Evolutionary conservation across 2,113 vertebrate genomes (phyloP).

Genomic region (Azemiops feae): DNA sequence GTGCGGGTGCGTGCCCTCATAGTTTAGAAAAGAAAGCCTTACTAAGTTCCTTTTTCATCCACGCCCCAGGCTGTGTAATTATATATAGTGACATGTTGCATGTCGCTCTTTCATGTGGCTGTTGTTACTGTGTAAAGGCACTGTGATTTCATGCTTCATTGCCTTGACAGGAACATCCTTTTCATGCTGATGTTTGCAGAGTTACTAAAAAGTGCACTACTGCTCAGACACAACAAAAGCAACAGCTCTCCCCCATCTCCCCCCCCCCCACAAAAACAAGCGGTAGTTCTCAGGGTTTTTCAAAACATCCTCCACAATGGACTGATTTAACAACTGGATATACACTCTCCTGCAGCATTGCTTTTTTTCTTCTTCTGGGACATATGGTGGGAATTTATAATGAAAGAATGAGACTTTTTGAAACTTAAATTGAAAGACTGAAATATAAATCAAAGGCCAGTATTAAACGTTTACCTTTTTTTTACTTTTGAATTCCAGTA

Average conservation of each 20-base stretch:
- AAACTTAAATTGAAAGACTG: background rate
- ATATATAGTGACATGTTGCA: conserved; percentile 27
- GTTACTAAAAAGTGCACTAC: conserved; percentile 28
- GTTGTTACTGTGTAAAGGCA: conserved; percentile 32
- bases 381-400: background rate
- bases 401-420: background rate
- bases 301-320: conserved; percentile 27
- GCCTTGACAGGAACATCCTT: conserved; percentile 49
- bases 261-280: conserved; percentile 22
- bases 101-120: conserved; percentile 37
- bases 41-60: background rate
- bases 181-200: conserved; percentile 43
- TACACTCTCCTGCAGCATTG: background rate
- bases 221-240: conserved; percentile 27
- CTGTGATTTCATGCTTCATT: conserved; percentile 59
- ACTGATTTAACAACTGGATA: conserved; percentile 36
- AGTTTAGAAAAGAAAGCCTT: conserved; percentile 16
- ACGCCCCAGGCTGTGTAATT: conserved; percentile 23
- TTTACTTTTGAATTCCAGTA: background rate
- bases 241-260: background rate
- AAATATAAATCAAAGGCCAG: background rate
- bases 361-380: conserved; percentile 17
- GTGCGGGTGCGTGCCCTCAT: background rate
- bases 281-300: conserved; percentile 13
- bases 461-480: background rate